phyloP scores from a whole-genome alignment of 2,113 vertebrate genomes.

The Columbina picui region DNA sequence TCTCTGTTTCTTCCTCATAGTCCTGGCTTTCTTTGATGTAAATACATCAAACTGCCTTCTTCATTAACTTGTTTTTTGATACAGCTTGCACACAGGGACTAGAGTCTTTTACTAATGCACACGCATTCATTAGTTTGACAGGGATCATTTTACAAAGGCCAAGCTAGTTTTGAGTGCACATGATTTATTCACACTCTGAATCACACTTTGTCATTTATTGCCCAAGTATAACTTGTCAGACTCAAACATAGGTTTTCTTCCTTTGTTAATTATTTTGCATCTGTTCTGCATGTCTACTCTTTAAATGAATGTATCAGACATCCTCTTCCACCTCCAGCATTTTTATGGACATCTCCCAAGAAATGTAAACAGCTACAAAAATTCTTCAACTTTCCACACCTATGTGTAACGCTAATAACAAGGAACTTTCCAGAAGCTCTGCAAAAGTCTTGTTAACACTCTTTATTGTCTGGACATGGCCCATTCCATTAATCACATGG shows the following conservation, averaged over 20 bases:
- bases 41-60: neutral
- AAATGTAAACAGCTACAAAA: neutral
- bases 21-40: neutral
- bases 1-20: neutral
- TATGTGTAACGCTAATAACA: neutral
- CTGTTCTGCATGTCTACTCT: neutral
- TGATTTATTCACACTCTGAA: neutral
- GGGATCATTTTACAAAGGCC: neutral
- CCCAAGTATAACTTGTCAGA: neutral
- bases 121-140: neutral
- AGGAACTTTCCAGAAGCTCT: neutral
- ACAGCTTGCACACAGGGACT: neutral
- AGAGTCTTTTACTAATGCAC: neutral
- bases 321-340: neutral
- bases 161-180: neutral
- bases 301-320: neutral
- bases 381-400: neutral
- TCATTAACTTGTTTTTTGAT: neutral
- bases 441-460: neutral
- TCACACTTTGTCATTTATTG: neutral
- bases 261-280: neutral
- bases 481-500: neutral
- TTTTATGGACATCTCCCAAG: neutral
- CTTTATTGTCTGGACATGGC: neutral
- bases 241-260: neutral